A percentile compares a stretch with the other conserved stretches of the same genome.
phyloP scores from a whole-genome alignment of 2,113 vertebrate species.

The Picathartes gymnocephalus region DNA sequence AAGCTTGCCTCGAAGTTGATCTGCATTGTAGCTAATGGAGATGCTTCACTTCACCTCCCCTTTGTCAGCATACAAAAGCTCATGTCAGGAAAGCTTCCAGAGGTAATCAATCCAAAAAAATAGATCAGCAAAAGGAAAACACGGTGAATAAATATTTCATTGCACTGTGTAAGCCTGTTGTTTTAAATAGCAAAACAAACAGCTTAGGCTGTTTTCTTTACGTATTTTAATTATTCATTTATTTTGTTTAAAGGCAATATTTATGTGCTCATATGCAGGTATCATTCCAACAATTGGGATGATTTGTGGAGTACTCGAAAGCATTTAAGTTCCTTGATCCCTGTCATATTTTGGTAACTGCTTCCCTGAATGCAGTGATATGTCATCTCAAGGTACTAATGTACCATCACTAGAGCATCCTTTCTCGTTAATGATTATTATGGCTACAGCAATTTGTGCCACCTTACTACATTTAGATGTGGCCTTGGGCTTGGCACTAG shows the following conservation, averaged over 20 bases:
- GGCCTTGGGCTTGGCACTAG: not conserved
- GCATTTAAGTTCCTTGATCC: not conserved
- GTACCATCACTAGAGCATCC: not conserved
- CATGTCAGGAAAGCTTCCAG: slow-evolving; percentile 53
- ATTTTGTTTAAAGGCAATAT: not conserved
- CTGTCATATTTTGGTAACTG: not conserved
- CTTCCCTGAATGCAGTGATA: not conserved
- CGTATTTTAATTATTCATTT: slow-evolving; percentile 37
- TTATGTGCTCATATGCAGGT: not conserved
- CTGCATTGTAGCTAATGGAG: slow-evolving; percentile 27
- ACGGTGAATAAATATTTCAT: slow-evolving; percentile 58
- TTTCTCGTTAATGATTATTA: not conserved
- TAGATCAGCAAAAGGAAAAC: slow-evolving; percentile 40
- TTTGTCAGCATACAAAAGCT: slow-evolving; percentile 54
- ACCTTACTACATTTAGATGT: not conserved
- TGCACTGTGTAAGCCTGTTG: slow-evolving; percentile 17
- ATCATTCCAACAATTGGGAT: not conserved
- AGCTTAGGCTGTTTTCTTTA: not conserved
- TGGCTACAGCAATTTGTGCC: not conserved
- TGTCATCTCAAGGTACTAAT: not conserved
- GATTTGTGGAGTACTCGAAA: not conserved
- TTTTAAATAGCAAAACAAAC: slow-evolving; percentile 38
- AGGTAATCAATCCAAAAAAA: slow-evolving; percentile 54
- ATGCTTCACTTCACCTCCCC: slow-evolving; percentile 9
- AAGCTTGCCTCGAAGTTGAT: not conserved